Evolutionary conservation across 2,888 invertebrate genomes (phyloP).

Genomic region (Argynnis bischoffii): DNA sequence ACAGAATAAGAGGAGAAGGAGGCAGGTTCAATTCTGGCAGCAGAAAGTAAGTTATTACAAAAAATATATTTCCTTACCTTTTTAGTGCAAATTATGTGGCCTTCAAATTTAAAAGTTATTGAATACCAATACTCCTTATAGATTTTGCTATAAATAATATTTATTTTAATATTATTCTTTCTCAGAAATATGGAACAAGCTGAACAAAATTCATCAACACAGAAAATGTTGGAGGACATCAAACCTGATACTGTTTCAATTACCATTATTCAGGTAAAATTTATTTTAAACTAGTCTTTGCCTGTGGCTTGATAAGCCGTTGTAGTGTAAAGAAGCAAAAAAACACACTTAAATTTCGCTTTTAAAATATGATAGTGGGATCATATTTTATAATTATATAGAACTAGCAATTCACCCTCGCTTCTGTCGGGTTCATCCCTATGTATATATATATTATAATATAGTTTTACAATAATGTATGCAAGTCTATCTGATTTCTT

Average conservation of each 20-base stretch:
- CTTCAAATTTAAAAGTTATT: too few species aligned
- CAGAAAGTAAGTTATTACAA: slow-evolving; percentile 63
- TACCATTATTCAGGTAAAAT: slow-evolving; percentile 71
- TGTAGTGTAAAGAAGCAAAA: too few species aligned
- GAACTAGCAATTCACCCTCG: too few species aligned
- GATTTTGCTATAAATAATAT: not conserved
- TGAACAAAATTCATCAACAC: slow-evolving; percentile 48
- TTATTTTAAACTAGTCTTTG: not conserved
- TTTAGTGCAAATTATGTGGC: not conserved
- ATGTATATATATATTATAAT: too few species aligned
- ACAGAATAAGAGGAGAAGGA: slow-evolving; percentile 97
- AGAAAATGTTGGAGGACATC: slow-evolving; percentile 65
- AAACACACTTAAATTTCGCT: too few species aligned
- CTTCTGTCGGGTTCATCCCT: too few species aligned
- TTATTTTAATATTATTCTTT: slow-evolving; percentile 29
- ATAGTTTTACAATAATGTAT: too few species aligned
- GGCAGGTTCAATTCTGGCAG: slow-evolving; percentile 94
- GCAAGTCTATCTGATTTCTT: too few species aligned
- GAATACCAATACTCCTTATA: too few species aligned
- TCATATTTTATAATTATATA: too few species aligned
- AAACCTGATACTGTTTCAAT: slow-evolving; percentile 76
- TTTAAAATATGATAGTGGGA: too few species aligned
- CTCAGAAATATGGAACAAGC: slow-evolving; percentile 58
- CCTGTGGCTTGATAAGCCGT: too few species aligned
- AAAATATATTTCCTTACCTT: not conserved